Base-by-base conservation (phyloP, 2,113 vertebrate genomes). In the Argyrosomus japonicus region DNA sequence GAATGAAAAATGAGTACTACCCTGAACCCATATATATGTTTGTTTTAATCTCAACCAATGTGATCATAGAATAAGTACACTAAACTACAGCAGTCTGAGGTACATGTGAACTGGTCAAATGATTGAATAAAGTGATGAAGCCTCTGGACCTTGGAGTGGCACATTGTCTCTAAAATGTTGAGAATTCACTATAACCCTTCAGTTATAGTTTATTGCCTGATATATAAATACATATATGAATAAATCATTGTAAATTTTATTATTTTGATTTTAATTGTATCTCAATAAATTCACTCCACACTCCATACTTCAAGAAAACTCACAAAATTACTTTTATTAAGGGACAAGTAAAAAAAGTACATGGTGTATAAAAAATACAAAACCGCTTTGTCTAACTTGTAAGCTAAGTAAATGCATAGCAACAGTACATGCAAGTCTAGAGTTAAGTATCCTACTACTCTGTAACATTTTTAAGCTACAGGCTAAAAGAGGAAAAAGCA, bases 321-420 rank as follows among this genome's bases (percentile, higher is more conserved):
- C 92, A 93, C 91, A 92, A 94, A 94, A 93, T 85, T 93, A 87
- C 79, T 93, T 94, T 94, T 94, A 94, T 93, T 94, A 89, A 91
- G 89, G 90, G 89, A 94, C 89, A 89, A 84, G 93, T 94, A 93
- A 93, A 94, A 93, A 94, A 94, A 90, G 77, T 92, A 94, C 93
- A 94, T 93, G 87, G 87, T 93, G 84, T 94, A 93, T 93, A 94
- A 94, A 94, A 94, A 94, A 93, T 93, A 94, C 92, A 94, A 94
- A 94, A 92, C 81, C 7, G 92, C 87, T 91, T 92, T 88, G 64
- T 92, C 91, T 93, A 94, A 85, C 82, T 90, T 73, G 82, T 91
- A 90, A 89, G 89, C 91, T 87, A 92, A 82, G 84, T 92, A 88
- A 94, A 92, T 93, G 93, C 93, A 94, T 93, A 93, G 92, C 92